Evolutionary conservation across 2,113 vertebrate species (phyloP).

Genomic region (Pelvicachromis taeniatus): DNA sequence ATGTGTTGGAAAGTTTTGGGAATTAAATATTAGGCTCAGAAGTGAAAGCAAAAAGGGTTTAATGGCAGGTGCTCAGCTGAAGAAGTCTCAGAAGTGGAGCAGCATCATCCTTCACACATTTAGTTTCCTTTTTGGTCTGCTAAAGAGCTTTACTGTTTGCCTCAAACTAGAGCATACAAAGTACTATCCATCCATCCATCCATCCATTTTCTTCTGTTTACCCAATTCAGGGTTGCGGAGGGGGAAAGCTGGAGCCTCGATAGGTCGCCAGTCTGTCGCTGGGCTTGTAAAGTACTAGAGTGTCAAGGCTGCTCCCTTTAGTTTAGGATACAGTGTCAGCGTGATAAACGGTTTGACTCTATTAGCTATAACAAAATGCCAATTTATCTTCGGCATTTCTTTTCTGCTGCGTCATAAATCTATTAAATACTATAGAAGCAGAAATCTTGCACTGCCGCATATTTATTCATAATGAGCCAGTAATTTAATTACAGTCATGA

Average conservation of each 20-base stretch:
- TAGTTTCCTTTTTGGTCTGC: background rate
- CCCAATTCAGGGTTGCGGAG: background rate
- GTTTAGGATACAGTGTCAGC: background rate
- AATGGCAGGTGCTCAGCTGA: constrained; percentile 8
- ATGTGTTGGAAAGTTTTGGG: background rate
- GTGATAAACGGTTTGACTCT: background rate
- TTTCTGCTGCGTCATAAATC: background rate
- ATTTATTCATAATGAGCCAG: background rate
- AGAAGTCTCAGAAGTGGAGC: constrained; percentile 2
- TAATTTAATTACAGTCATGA: background rate
- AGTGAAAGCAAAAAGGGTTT: constrained; percentile 13
- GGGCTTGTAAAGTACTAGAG: background rate
- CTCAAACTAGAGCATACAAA: background rate
- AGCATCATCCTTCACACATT: constrained; percentile 12
- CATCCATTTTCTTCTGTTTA: background rate
- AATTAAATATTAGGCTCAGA: constrained; percentile 19
- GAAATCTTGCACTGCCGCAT: background rate
- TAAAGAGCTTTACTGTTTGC: constrained; percentile 13
- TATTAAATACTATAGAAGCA: background rate
- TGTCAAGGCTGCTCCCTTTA: background rate
- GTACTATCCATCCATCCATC: background rate
- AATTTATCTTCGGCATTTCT: background rate
- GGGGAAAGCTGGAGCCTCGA: background rate
- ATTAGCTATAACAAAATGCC: background rate
- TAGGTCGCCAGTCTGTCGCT: background rate